Base-by-base conservation (phyloP, 2,888 invertebrate genomes). In the Philereme vetulata region DNA sequence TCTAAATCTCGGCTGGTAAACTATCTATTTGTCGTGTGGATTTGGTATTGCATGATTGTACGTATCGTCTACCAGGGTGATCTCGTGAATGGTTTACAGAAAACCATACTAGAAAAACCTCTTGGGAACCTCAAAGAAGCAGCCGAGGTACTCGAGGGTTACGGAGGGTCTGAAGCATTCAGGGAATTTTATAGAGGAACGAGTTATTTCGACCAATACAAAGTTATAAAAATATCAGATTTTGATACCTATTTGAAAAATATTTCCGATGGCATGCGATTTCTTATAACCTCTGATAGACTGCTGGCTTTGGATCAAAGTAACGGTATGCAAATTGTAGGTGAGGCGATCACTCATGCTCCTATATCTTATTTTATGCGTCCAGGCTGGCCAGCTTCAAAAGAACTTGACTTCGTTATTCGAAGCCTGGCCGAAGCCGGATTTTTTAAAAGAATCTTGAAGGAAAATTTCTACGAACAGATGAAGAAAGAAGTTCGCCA, bases 41-140 rank as follows among this genome's bases (percentile, higher is more conserved):
- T 88, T 65, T 86, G 85, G 85, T 85, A 78, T 65, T 82, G 82
- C 56, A 71, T 85, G 21, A 64, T 88, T 21, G 67, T 84, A n/a
- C 80, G 85, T 21, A 80, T 84, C n/a, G 78, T 69, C 34, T 86
- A 85, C 60, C 84, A 84, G 71, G 81, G 84, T 4, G 76, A 78
- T 21, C 73, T 88, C 0, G 75, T 86, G 0, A 62, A 82, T 4
- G 76, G 74, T 6, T 66, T 88, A 54, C 81, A 80, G 33, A 78
- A 66, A 6, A 61, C 64, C 40, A 66, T 76, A 40, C 65, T 83
- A 33, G 88, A 87, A 62, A 72, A 76, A 4, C 80, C 73, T 4
- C 67, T 83, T 8, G 57, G 56, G 1, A 70, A 75, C 0, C 42
- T 84, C 5, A 69, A 76, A 45, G 77, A 84, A 1, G 82, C 84